phyloP scores from a whole-genome alignment of 2,797 vertebrate species.

The Aldrovandia affinis region DNA sequence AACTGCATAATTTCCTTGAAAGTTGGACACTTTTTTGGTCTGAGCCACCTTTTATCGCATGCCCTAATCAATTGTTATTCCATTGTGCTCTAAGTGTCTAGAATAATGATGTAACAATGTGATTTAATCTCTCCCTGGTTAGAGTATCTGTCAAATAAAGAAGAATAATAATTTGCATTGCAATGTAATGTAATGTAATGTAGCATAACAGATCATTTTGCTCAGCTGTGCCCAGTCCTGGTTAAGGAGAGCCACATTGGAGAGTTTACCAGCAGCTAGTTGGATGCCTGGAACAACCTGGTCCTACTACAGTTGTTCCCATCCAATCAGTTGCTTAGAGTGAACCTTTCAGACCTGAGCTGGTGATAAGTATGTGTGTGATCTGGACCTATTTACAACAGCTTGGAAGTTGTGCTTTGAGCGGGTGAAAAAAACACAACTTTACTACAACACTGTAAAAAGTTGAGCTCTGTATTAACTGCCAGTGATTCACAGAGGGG shows the following conservation, averaged over 20 bases:
- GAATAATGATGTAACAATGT: neutral
- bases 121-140: neutral
- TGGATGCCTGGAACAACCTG: no score
- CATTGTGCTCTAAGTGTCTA: neutral
- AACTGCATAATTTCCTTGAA: neutral
- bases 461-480: neutral
- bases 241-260: neutral
- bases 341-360: no score
- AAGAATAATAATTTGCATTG: neutral
- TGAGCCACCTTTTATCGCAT: neutral
- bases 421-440: neutral
- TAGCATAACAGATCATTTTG: neutral
- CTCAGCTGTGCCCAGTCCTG: neutral
- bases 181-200: neutral
- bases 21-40: neutral
- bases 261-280: neutral
- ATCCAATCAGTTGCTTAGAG: no score
- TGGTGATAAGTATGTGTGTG: no score
- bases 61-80: neutral
- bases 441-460: neutral
- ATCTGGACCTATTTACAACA: neutral
- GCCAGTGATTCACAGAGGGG: slow-evolving; percentile 3
- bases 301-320: no score
- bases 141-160: neutral
- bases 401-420: neutral